phyloP scores from a whole-genome alignment of 2,113 vertebrate genomes.

The Pseudopodoces humilis region DNA sequence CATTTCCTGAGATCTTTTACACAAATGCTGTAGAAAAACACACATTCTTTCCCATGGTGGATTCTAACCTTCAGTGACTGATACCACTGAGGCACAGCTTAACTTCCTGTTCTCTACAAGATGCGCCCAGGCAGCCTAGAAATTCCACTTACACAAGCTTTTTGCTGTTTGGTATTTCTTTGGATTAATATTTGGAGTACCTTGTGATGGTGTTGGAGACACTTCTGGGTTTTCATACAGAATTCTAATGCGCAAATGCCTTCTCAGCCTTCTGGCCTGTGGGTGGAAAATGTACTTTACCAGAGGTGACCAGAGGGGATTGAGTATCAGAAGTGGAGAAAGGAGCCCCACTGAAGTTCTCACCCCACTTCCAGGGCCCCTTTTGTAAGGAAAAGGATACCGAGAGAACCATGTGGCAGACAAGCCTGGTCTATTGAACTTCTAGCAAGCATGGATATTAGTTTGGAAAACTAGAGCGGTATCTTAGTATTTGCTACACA shows the following conservation, averaged over 20 bases:
- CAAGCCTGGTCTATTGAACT: fast-evolving
- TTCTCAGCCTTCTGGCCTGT: not conserved
- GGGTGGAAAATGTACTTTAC: not conserved
- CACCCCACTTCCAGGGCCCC: not conserved
- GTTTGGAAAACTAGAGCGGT: not conserved
- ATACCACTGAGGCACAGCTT: not conserved
- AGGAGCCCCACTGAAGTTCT: not conserved
- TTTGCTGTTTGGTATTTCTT: not conserved
- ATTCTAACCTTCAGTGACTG: not conserved
- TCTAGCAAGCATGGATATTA: not conserved
- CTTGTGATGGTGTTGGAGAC: not conserved
- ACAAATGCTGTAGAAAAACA: not conserved
- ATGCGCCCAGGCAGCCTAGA: not conserved
- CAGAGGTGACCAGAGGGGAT: not conserved
- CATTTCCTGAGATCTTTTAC: not conserved
- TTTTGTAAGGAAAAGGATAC: not conserved
- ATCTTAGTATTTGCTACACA: not conserved
- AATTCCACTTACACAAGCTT: not conserved
- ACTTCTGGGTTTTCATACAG: not conserved
- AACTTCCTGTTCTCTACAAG: not conserved
- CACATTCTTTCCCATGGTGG: not conserved
- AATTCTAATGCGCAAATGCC: not conserved
- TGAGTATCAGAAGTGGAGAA: not conserved
- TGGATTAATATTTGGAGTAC: not conserved
- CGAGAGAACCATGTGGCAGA: not conserved